Base-by-base conservation (phyloP, 2,888 invertebrate genomes). In the Thereva nobilitata region DNA sequence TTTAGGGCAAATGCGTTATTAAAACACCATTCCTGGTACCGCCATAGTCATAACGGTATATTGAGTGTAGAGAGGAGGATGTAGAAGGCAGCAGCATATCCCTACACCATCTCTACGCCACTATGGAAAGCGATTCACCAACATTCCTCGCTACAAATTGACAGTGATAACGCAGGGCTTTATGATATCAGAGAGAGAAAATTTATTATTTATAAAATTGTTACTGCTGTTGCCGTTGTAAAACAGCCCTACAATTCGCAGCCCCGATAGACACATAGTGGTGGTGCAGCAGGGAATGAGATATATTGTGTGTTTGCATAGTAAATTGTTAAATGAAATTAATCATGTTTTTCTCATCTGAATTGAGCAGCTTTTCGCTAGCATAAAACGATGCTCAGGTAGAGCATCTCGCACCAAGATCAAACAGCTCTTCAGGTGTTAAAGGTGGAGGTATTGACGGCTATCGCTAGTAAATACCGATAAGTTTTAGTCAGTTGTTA, bases 131-230 rank as follows among this genome's bases (percentile, higher is more conserved):
- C 40, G 61, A 61, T 61, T 49, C 41, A 50, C 61, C 49, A 61
- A 50, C 61, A 61, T 61, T 8, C 49, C 41, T 40, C 61, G 61
- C 45, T 61, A 61, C 61, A 61, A 61, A 61, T 61, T 61, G 61
- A 61, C 61, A 61, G n/a, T n/a, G 61, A 61, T 61, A 61, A 61
- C 49, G 41, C 61, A 53, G 53, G 41, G 50, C 38, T 50, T 41
- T 45, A 38, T 40, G 47, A 12, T 59, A 45, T 47, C 47, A 47
- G 42, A 50, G 61, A 61, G 61, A 61, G 49, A 61, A 61, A 61
- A 61, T 61, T 61, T 61, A 61, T 61, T 61, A 61, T 61, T 61
- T 61, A 61, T 61, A 61, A 50, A 50, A 61, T 61, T 61, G 50
- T 61, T 61, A 50, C 50, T 41, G 8, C 10, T 6, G n/a, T 8